Evolutionary conservation across 2,888 invertebrate genomes (phyloP).

Genomic region (Cotesia congregata): DNA sequence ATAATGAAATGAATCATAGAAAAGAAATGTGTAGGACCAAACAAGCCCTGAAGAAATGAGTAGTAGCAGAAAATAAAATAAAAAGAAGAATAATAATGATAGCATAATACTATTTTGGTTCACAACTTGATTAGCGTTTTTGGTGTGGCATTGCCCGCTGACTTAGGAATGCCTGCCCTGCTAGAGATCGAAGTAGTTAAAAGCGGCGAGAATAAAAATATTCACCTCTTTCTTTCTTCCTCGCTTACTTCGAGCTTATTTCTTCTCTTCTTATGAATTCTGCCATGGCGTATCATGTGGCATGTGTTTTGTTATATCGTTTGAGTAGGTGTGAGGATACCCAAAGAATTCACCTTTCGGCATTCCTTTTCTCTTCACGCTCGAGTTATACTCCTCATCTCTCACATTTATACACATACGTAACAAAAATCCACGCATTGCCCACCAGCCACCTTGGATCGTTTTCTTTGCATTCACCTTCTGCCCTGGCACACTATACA

Average conservation of each 20-base stretch:
- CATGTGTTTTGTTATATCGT: conserved; percentile 9
- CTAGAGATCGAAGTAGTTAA: conserved; percentile 1
- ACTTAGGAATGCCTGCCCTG: conserved; percentile 20
- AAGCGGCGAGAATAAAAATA: conserved; percentile 1
- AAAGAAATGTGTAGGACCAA: background rate
- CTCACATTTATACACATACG: background rate
- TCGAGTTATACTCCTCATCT: conserved; percentile 14
- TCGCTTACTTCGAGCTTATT: background rate
- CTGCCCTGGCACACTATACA: conserved; percentile 18
- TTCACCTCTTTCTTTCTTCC: conserved; percentile 3
- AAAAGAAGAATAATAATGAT: background rate
- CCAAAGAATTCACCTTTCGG: conserved; percentile 41
- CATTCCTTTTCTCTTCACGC: conserved; percentile 37
- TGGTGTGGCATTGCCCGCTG: conserved; percentile 21
- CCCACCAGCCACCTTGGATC: conserved; percentile 12
- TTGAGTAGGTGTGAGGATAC: conserved; percentile 26
- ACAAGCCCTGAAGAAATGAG: background rate
- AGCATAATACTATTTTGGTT: background rate
- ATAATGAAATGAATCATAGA: background rate
- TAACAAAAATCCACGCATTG: conserved; percentile 4
- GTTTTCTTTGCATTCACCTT: conserved; percentile 34
- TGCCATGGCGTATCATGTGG: background rate
- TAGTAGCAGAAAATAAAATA: background rate
- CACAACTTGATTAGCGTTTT: conserved; percentile 31
- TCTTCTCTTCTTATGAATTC: background rate